phyloP scores from a whole-genome alignment of 2,797 vertebrate species.

The Austrolebias charrua region DNA sequence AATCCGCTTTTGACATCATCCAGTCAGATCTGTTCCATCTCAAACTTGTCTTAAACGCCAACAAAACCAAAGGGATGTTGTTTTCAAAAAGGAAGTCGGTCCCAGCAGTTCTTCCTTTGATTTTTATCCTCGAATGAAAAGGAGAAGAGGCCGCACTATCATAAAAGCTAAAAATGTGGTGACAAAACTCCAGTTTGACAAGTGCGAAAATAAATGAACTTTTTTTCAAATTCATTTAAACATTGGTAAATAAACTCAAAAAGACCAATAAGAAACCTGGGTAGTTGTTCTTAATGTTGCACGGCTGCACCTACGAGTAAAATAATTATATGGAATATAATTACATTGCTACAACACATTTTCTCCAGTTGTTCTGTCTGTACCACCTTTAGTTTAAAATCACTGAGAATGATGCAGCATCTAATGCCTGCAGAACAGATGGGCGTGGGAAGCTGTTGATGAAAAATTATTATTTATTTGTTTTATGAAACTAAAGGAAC shows the following conservation, averaged over 20 bases:
- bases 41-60: too few relatives aligned
- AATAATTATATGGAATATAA: neutral
- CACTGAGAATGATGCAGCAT: constrained; percentile 32
- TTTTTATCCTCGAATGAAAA: too few relatives aligned
- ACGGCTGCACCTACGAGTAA: neutral
- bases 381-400: neutral
- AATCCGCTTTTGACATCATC: too few relatives aligned
- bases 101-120: too few relatives aligned
- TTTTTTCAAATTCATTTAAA: neutral
- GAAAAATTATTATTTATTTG: constrained; percentile 33
- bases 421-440: constrained; percentile 31
- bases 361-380: constrained; percentile 4
- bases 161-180: neutral
- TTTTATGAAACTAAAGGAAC: constrained; percentile 10
- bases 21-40: too few relatives aligned
- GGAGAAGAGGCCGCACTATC: too few relatives aligned
- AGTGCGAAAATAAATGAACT: too few relatives aligned
- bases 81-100: too few relatives aligned
- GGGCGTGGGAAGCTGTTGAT: constrained; percentile 51
- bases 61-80: too few relatives aligned
- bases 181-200: too few relatives aligned
- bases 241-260: neutral
- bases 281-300: neutral
- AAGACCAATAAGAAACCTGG: neutral
- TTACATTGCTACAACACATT: neutral